Conservation (phyloP, 92 coral and sea anemone species). For the Anthopleura xanthogrammica region DNA sequence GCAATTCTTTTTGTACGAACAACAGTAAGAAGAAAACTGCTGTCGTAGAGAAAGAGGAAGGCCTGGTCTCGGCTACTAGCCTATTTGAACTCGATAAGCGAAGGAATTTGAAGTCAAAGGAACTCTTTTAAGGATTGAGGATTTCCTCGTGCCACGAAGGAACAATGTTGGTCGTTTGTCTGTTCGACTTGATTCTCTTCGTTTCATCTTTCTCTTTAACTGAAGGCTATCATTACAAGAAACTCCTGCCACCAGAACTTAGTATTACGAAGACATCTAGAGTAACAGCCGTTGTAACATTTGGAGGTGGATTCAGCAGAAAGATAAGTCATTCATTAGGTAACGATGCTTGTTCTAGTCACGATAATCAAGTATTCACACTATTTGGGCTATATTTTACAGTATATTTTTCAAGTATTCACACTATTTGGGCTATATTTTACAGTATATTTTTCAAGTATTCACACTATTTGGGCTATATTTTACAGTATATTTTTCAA, state of each 20-base stretch:
- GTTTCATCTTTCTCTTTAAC: neutral
- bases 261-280: neutral
- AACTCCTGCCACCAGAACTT: neutral
- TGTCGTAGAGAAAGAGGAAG: neutral
- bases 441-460: too few relatives aligned
- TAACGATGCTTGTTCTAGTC: neutral
- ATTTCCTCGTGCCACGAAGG: neutral
- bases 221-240: neutral
- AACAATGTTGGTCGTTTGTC: slow-evolving; percentile 1
- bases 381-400: neutral
- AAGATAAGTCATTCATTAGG: neutral
- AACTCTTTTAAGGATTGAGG: neutral
- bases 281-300: neutral
- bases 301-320: neutral
- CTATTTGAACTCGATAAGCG: neutral
- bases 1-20: neutral
- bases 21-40: neutral
- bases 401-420: neutral
- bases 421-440: neutral
- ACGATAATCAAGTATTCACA: neutral
- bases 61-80: neutral
- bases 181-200: neutral
- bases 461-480: neutral
- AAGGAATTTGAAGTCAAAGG: neutral
- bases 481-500: too few relatives aligned